Percentiles rank a stretch among this genome's conserved stretches.
Evolutionary conservation across 2,888 invertebrate genomes (phyloP).

Genomic region (Eutolmus rufibarbis): DNA sequence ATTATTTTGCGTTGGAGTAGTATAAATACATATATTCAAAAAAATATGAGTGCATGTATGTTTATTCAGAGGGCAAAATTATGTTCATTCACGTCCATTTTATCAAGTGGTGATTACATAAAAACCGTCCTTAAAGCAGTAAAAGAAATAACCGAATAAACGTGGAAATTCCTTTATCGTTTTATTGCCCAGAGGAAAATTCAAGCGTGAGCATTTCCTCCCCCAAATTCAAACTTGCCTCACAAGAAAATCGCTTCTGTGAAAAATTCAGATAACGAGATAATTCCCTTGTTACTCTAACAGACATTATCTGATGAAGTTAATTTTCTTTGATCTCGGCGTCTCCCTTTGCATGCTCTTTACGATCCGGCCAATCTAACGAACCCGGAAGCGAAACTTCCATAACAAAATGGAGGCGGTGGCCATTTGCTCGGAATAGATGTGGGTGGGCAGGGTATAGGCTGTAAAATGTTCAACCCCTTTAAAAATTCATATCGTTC

Average conservation of each 20-base stretch:
- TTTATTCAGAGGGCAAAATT: too few relatives aligned
- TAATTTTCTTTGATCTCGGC: conserved; percentile 13
- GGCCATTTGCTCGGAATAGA: not conserved
- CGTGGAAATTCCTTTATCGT: not conserved
- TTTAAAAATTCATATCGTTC: conserved; percentile 15
- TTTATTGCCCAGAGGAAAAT: not conserved
- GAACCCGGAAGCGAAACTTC: conserved; percentile 20
- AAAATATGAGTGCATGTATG: too few relatives aligned
- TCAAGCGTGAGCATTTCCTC: not conserved
- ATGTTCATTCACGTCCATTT: not conserved
- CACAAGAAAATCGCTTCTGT: not conserved
- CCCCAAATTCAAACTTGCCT: not conserved
- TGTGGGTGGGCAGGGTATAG: not conserved
- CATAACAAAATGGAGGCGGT: conserved; percentile 19
- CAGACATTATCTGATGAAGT: conserved; percentile 34
- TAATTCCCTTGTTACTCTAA: conserved; percentile 34
- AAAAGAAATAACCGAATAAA: not conserved
- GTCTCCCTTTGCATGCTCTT: conserved; percentile 2
- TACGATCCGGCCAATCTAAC: conserved; percentile 19
- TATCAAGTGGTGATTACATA: not conserved
- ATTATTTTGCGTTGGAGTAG: too few relatives aligned
- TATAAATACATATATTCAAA: too few relatives aligned
- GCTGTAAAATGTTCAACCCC: conserved; percentile 22
- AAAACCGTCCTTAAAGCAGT: not conserved
- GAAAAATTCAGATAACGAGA: conserved; percentile 28